Conservation (phyloP, 2,888 invertebrate genomes). For the Temnothorax rugatulus region DNA sequence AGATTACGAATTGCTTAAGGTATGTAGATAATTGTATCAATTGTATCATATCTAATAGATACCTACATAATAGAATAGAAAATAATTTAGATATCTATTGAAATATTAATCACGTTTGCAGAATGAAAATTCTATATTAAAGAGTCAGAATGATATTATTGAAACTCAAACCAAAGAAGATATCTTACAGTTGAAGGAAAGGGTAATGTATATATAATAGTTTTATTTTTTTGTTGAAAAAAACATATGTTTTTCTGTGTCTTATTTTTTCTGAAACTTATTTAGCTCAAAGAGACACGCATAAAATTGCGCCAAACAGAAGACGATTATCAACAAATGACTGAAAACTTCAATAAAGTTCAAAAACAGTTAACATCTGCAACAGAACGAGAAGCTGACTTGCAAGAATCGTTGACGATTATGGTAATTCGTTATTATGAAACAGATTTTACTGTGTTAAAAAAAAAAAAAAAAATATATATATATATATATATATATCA, state of each 20-base stretch:
- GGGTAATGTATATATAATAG: conserved; percentile 46
- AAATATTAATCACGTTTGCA: conserved; percentile 58
- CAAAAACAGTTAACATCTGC: conserved; percentile 74
- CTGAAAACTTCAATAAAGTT: conserved; percentile 75
- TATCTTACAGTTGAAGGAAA: conserved; percentile 74
- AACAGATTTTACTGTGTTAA: conserved; percentile 4
- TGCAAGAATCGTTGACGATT: conserved; percentile 75
- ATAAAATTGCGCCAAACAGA: conserved; percentile 73
- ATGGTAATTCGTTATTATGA: conserved; percentile 69
- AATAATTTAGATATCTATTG: not conserved
- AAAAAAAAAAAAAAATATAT: not conserved
- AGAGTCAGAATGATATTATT: conserved; percentile 69
- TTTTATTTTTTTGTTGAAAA: not conserved
- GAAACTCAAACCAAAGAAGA: conserved; percentile 77
- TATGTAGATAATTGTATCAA: conserved; percentile 56
- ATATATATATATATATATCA: not conserved
- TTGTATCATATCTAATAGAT: not conserved
- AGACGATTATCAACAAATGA: conserved; percentile 74
- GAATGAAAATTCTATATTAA: conserved; percentile 81
- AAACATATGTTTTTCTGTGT: conserved; percentile 13
- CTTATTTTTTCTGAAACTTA: conserved; percentile 32
- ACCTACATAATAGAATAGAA: not conserved
- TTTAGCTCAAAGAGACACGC: conserved; percentile 75
- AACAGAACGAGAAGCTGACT: conserved; percentile 75
- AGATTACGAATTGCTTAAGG: conserved; percentile 80